phyloP scores from a whole-genome alignment of 2,113 vertebrate genomes.

The Platycercus adscitus region DNA sequence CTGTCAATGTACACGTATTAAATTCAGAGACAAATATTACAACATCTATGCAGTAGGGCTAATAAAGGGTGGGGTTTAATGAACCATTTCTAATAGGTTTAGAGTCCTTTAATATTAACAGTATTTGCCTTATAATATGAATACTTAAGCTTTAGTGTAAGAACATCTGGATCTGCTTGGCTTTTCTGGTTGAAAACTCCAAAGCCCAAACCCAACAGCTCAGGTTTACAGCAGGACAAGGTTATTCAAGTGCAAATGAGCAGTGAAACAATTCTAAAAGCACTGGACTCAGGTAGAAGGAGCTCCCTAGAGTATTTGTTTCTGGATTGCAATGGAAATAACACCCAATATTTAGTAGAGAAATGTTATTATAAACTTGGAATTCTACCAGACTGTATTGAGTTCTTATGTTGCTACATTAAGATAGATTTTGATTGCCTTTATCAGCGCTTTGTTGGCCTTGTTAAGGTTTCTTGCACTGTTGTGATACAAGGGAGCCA shows the following conservation, averaged over 20 bases:
- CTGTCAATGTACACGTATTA: background rate
- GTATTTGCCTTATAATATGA: background rate
- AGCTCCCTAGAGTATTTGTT: background rate
- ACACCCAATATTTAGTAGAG: background rate
- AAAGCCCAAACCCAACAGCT: background rate
- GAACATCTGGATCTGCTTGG: background rate
- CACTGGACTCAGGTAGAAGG: fast-evolving
- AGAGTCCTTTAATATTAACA: background rate
- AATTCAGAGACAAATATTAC: background rate
- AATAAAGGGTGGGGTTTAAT: background rate
- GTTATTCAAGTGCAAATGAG: background rate
- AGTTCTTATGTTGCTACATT: background rate
- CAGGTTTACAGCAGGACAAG: background rate
- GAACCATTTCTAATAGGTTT: background rate
- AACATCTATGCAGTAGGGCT: background rate
- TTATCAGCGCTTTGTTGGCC: background rate
- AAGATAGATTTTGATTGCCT: background rate
- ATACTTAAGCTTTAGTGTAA: background rate
- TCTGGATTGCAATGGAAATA: background rate
- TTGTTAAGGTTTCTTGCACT: background rate
- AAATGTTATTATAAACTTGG: background rate
- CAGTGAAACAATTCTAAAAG: background rate
- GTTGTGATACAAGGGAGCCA: background rate
- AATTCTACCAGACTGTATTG: background rate
- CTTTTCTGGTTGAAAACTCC: background rate